Base-by-base conservation (phyloP, 2,888 invertebrate genomes). In the Drosophila trichaetosa region DNA sequence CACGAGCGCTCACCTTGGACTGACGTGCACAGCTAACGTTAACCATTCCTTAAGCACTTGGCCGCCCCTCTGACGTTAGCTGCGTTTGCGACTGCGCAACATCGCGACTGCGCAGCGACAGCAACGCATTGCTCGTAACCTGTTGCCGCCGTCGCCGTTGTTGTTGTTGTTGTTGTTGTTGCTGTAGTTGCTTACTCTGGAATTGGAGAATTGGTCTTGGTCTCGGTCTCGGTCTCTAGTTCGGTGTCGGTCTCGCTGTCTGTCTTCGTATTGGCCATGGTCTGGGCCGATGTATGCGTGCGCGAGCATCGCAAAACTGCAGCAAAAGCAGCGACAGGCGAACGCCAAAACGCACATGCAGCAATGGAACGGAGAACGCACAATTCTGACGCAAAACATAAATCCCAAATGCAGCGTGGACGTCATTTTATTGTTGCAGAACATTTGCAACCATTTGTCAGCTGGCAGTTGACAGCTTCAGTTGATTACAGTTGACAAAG, bases 1-100 rank as follows among this genome's bases (percentile, higher is more conserved):
- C 90, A 91, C 92, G 89, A 92, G 87, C 80, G 92, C 87, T 92
- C 90, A 90, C 91, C 91, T 92, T 91, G 88, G 89, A 92, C 92
- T 92, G 92, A 87, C 89, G 69, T 81, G 85, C 83, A 73, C 84
- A 86, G 89, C 83, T 90, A 90, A 86, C 89, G 83, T 86, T 91
- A 89, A 91, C 90, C 91, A 91, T 92, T 91, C 89, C 91, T 92
- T 92, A 90, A 92, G 92, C 91, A 87, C 83, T 92, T 87, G 82
- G 77, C 53, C 65, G 71, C 73, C 13, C 21, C 46, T 59, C 61
- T 61, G 75, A 46, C 73, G 68, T 24, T 69, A 27, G 67, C 59
- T 38, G 58, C 13, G n/a, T n/a, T 69, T 60, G 70, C 64, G 62
- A 66, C 72, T 63, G 69, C 70, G 83, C 67, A 68, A 73, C 58